phyloP scores from a whole-genome alignment of 2,888 invertebrate genomes.

The Allacma fusca region DNA sequence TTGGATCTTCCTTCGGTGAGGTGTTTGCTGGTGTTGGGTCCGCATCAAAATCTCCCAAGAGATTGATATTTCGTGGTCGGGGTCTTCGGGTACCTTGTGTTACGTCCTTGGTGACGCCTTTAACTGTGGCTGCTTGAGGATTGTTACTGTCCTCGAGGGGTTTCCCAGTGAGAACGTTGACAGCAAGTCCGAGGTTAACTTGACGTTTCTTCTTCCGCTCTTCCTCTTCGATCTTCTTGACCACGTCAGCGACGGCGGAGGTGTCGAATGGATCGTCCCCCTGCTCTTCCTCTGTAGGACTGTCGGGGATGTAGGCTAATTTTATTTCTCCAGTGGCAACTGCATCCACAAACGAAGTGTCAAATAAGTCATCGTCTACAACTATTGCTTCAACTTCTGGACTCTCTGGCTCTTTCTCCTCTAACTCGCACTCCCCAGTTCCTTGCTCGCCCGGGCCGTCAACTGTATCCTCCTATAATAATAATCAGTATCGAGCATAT shows the following conservation, averaged over 20 bases:
- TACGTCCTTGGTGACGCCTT: no score
- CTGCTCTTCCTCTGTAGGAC: slow-evolving; percentile 73
- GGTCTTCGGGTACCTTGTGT: slow-evolving; percentile 49
- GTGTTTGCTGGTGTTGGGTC: not conserved
- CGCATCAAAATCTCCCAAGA: slow-evolving; percentile 61
- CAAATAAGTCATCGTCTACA: slow-evolving; percentile 84
- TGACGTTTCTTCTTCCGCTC: slow-evolving; percentile 73
- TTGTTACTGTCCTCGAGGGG: slow-evolving; percentile 66
- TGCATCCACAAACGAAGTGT: slow-evolving; percentile 86
- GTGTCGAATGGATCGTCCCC: slow-evolving; percentile 87
- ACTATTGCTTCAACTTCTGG: slow-evolving; percentile 75
- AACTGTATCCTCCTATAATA: no score
- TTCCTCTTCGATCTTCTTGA: slow-evolving; percentile 75
- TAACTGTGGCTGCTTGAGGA: slow-evolving; percentile 71
- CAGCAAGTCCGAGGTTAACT: slow-evolving; percentile 80
- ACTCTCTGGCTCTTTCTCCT: slow-evolving; percentile 62
- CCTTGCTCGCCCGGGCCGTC: no score
- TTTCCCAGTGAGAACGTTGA: slow-evolving; percentile 84
- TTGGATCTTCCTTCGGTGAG: not conserved
- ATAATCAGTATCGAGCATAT: no score
- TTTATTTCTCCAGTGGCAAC: slow-evolving; percentile 86
- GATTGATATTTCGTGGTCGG: slow-evolving; percentile 60
- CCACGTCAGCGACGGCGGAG: slow-evolving; percentile 83
- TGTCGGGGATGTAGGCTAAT: slow-evolving; percentile 86
- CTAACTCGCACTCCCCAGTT: no score